Evolutionary conservation across 92 coral and sea anemone genomes (phyloP), one percentile per base, ranked within the genome.

Genomic region (Bergia sp.): DNA sequence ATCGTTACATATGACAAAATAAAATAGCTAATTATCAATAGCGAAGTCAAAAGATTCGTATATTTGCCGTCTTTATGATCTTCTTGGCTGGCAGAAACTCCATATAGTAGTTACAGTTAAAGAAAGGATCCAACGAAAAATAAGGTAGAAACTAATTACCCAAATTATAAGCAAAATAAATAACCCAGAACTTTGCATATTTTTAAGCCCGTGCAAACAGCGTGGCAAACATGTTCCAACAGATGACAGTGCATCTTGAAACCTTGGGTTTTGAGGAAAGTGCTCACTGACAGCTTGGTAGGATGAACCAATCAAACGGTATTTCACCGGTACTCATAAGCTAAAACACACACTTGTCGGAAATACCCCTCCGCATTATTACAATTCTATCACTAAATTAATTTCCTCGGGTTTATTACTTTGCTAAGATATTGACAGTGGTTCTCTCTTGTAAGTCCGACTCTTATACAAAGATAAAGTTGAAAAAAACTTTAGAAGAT

Each of bases 281-380:
- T 82, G 86, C 58, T 21, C 40, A 0, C 36, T 43, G 77, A 82
- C 86, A 65, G 29, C 18, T 7, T 66, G 21, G 21, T 7, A 10
- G 8, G 37, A 13, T 45, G 6, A 40, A 71, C 86, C 86, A 82
- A 82, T 82, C 76, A n/a, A 43, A 41, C 29, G 20, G 7, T 2
- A 29, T 21, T 41, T 64, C 15, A n/a, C 49, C 40, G 40, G 53
- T n/a, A 23, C 40, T 41, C 49, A 40, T 29, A 7, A 71, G 49
- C 53, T 41, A 66, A 65, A 66, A 64, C 41, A 45, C 39, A 43
- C 41, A 82, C 47, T 43, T 82, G 86, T 82, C 86, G 86, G 86
- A 82, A 82, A 44, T 36, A 43, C 77, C 36, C 20, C 76, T 21
- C 7, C 57, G 76, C 57, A 40, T 9, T 36, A 36, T 69, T 21